These are phyloP conservation scores for Pararge aegeria DNA, from an alignment of 1,140 invertebrate species.

Conservation along the genomic window DNA sequence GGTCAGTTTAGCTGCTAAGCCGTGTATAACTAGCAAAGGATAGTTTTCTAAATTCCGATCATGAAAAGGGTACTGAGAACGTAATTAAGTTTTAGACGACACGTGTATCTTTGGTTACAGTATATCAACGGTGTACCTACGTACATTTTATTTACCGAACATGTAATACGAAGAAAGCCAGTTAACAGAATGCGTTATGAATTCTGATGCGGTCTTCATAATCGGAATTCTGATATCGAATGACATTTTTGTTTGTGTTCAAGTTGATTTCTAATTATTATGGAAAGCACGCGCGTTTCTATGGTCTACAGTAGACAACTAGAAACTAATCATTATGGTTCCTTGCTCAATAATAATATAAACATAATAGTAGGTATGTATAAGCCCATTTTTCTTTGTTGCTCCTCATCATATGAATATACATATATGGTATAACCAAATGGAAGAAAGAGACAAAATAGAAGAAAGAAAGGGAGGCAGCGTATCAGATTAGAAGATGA, in stretches of 20 bases:
- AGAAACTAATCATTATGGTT: background rate
- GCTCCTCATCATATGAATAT: too few species aligned
- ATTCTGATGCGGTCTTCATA: slow-evolving; percentile 1
- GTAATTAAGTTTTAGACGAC: background rate
- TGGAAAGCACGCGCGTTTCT: background rate
- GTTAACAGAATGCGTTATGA: slow-evolving; percentile 1
- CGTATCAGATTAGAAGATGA: too few species aligned
- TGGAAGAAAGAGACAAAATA: too few species aligned
- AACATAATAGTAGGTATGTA: background rate
- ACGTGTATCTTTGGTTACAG: background rate
- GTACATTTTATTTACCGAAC: slow-evolving; percentile 6
- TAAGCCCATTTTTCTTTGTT: too few species aligned
- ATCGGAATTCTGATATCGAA: slow-evolving; percentile 5
- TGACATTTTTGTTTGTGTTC: background rate
- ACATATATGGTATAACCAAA: too few species aligned
- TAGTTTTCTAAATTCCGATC: too few species aligned
- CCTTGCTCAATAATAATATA: background rate
- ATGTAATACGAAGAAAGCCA: slow-evolving; percentile 5
- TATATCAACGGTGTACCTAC: background rate
- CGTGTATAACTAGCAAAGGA: too few species aligned
- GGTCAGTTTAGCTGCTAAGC: too few species aligned
- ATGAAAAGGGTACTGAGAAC: too few species aligned
- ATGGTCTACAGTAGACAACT: background rate
- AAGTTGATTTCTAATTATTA: background rate
- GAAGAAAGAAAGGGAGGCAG: too few species aligned